Evolutionary conservation across 2,888 invertebrate genomes (phyloP), one percentile per base, ranked within the genome.

Genomic region (Perizoma affinitatum): DNA sequence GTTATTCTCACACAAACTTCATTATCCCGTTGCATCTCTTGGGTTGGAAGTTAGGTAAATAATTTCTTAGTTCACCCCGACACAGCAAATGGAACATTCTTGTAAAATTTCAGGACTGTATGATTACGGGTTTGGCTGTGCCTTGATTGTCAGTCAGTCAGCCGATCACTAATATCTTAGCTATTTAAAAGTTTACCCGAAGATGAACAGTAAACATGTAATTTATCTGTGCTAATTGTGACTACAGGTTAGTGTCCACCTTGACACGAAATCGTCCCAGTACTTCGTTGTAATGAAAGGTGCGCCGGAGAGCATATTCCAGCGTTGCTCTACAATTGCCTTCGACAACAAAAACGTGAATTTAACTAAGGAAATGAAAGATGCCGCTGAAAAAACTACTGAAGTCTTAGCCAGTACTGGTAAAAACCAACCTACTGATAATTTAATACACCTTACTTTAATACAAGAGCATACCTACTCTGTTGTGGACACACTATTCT

Each of bases 271-370:
- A 71, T 95, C 96, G 78, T 96, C 96, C 8, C 94, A 96, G 67
- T 96, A 96, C 83, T 85, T 98, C 64, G 93, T 96, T 80, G 97
- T 96, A 53, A 98, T 98, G 98, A 98, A 99, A 95, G 98, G 98
- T 54, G 98, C 98, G 63, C 98, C 99, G 2, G 99, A 99, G 90
- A 94, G 97, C 70, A 97, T 99, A 71, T 87, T 99, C 61, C 96
- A 96, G 76, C 94, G 96, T 62, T 97, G 97, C 87, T 92, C 94
- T 35, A 96, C 96, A 40, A 96, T 98, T 69, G 95, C 71, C 11
- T 95, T 96, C 68, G 97, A 96, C 68, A 96, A 96, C 79, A 96
- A 96, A 77, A 95, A 95, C 79, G 93, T 94, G 33, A 64, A 59
- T n/a, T 67, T 89, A 53, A 83, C 82, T 5, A 70, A 71, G 8